Evolutionary conservation across 2,113 vertebrate species (phyloP).

Genomic region (Chascanopsetta lugubris): DNA sequence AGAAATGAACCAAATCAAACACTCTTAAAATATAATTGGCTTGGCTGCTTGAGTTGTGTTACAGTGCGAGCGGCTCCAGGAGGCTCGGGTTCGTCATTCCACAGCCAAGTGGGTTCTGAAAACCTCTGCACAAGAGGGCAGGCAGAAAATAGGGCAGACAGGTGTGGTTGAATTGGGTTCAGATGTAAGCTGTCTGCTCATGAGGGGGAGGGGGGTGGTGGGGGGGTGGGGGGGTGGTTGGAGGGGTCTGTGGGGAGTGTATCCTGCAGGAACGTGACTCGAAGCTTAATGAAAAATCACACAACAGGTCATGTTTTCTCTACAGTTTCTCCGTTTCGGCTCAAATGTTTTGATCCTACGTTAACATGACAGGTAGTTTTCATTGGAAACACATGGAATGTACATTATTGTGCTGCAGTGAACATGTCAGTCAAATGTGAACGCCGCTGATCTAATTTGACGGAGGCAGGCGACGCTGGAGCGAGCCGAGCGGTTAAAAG

Average conservation of each 20-base stretch:
- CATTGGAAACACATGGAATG: background rate
- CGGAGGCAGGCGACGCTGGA: slow-evolving; percentile 30
- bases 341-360: background rate
- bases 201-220: slow-evolving; percentile 31
- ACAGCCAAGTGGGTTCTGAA: slow-evolving; percentile 39
- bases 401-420: background rate
- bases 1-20: slow-evolving; percentile 62
- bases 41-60: slow-evolving; percentile 36
- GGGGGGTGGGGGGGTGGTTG: background rate
- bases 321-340: background rate
- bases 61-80: slow-evolving; percentile 44
- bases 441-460: slow-evolving; percentile 41
- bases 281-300: slow-evolving; percentile 40
- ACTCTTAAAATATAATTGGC: slow-evolving; percentile 47
- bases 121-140: slow-evolving; percentile 44
- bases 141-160: slow-evolving; percentile 75
- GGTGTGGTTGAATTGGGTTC: slow-evolving; percentile 73
- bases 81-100: slow-evolving; percentile 26
- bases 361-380: background rate
- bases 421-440: slow-evolving; percentile 33
- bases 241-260: slow-evolving; percentile 22
- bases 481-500: slow-evolving; percentile 25
- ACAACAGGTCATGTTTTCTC: slow-evolving; percentile 22
- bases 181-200: slow-evolving; percentile 53
- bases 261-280: slow-evolving; percentile 31